A percentile compares a stretch with the other conserved stretches of the same genome.
These are phyloP conservation scores for Mamestra brassicae DNA, from an alignment of 2,888 invertebrate genomes.

Conservation along the genomic window DNA sequence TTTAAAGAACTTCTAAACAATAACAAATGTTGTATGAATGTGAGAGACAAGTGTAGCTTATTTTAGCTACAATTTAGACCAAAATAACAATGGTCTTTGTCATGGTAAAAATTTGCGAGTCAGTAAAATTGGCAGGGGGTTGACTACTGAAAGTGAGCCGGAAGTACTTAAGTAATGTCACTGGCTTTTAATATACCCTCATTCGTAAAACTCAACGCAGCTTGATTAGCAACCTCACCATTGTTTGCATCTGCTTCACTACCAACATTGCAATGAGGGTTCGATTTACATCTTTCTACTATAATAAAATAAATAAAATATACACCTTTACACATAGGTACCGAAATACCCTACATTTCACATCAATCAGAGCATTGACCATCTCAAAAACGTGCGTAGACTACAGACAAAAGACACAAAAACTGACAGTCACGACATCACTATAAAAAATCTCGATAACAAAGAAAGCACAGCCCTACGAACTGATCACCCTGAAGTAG, in stretches of 20 bases:
- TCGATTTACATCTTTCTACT: neutral
- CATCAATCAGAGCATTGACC: neutral
- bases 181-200: constrained; percentile 38
- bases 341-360: neutral
- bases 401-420: constrained; percentile 13
- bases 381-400: neutral
- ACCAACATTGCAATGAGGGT: constrained; percentile 3
- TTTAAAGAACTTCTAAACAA: too few relatives aligned
- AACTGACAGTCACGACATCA: constrained; percentile 47
- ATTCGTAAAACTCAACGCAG: constrained; percentile 27
- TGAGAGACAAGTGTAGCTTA: too few relatives aligned
- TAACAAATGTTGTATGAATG: too few relatives aligned
- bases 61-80: neutral
- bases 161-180: constrained; percentile 20
- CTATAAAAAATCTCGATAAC: constrained; percentile 48
- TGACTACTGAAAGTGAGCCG: neutral
- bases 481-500: constrained; percentile 73
- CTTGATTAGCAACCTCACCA: constrained; percentile 31
- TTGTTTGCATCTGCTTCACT: constrained; percentile 43
- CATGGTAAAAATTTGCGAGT: neutral
- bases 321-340: neutral
- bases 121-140: neutral
- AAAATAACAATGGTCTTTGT: neutral
- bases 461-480: constrained; percentile 71
- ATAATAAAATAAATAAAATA: too few relatives aligned